Conservation (phyloP, 2,888 invertebrate species). For the Charanyca ferruginea region DNA sequence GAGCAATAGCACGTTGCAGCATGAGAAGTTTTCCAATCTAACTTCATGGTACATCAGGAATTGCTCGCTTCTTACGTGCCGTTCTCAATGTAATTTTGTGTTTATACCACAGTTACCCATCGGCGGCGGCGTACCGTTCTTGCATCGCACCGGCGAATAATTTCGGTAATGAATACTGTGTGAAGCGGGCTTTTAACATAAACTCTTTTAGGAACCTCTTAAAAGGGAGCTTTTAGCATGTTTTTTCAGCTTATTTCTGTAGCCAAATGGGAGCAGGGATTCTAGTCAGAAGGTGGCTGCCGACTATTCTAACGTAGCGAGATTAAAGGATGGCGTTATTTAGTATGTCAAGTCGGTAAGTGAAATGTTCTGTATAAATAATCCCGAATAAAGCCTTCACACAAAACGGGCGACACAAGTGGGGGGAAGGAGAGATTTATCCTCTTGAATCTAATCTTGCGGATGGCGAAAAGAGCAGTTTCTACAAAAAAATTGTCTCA, state of each 20-base stretch:
- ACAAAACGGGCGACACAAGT: conserved; percentile 84
- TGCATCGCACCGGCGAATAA: conserved; percentile 54
- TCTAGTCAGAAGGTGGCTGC: conserved; percentile 69
- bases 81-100: conserved; percentile 76
- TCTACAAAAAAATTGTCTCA: conserved; percentile 82
- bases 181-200: conserved; percentile 61
- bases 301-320: conserved; percentile 69
- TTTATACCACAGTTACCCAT: conserved; percentile 63
- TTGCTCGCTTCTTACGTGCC: conserved; percentile 78
- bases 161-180: conserved; percentile 65
- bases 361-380: conserved; percentile 87
- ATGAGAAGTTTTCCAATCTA: conserved; percentile 86
- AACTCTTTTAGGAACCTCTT: conserved; percentile 62
- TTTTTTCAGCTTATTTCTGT: conserved; percentile 59
- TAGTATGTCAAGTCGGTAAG: conserved; percentile 79
- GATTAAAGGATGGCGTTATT: conserved; percentile 82
- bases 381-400: conserved; percentile 87
- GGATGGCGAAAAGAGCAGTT: conserved; percentile 88
- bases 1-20: conserved; percentile 79
- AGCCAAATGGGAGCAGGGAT: conserved; percentile 51
- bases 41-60: conserved; percentile 84
- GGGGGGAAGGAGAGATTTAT: conserved; percentile 87
- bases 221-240: conserved; percentile 60
- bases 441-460: conserved; percentile 89
- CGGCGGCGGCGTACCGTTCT: conserved; percentile 56